Evolutionary conservation across 2,797 vertebrate species (phyloP).

Genomic region (Xenentodon cancila): DNA sequence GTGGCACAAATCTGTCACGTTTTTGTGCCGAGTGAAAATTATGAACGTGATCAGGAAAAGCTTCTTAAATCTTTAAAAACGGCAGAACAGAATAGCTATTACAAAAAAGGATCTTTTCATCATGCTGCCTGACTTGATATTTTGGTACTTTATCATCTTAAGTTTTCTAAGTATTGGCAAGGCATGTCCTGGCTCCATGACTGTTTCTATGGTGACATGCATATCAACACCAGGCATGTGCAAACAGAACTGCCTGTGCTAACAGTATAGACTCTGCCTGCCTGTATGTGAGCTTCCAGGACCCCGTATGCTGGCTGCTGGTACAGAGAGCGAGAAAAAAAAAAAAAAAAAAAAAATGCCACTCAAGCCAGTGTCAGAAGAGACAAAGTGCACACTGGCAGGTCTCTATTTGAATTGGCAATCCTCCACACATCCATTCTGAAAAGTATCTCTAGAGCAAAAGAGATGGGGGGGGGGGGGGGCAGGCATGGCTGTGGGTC

Average conservation of each 20-base stretch:
- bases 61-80: conserved; percentile 11
- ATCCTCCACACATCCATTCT: conserved; percentile 57
- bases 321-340: conserved; percentile 30
- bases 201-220: conserved; percentile 85
- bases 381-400: conserved; percentile 82
- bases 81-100: conserved; percentile 31
- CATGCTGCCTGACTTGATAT: conserved; percentile 75
- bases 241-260: conserved; percentile 82
- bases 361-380: conserved; percentile 78
- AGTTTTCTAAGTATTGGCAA: conserved; percentile 66
- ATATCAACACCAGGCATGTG: conserved; percentile 84
- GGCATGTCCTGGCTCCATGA: conserved; percentile 68
- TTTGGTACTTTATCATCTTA: conserved; percentile 80
- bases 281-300: conserved; percentile 60
- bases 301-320: conserved; percentile 69
- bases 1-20: too few relatives aligned
- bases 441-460: conserved; percentile 68
- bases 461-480: conserved; percentile 45
- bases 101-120: conserved; percentile 51
- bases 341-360: conserved; percentile 55
- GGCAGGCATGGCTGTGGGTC: conserved; percentile 58
- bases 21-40: too few relatives aligned
- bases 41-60: conserved; percentile 21
- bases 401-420: conserved; percentile 86
- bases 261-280: conserved; percentile 73